These are phyloP conservation scores for Phaethon lepturus DNA, from an alignment of 2,113 vertebrate genomes.

Conservation along the genomic window DNA sequence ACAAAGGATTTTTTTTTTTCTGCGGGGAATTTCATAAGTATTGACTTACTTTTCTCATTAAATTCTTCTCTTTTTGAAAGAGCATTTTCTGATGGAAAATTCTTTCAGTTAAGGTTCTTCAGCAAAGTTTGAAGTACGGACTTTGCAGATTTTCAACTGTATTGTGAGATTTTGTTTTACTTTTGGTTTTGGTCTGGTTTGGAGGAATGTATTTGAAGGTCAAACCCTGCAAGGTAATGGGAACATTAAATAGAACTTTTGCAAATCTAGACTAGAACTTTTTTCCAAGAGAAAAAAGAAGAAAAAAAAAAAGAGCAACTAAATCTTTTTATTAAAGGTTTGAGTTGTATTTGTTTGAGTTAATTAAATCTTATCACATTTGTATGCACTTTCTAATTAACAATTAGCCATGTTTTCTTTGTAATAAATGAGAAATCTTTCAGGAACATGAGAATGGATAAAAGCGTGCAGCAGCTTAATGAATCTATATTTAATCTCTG, in stretches of 20 bases:
- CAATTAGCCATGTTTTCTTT: slow-evolving; percentile 66
- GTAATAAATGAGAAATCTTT: slow-evolving; percentile 67
- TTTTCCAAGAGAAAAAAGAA: neutral
- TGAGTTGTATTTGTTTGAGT: slow-evolving; percentile 58
- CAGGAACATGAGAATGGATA: slow-evolving; percentile 36
- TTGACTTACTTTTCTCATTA: neutral
- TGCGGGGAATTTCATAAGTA: neutral
- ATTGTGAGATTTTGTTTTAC: neutral
- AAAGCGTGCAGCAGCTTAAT: slow-evolving; percentile 32
- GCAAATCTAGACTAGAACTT: neutral
- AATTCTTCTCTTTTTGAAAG: neutral
- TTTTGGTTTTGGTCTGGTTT: neutral
- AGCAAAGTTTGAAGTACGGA: neutral
- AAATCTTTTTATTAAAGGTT: slow-evolving; percentile 46
- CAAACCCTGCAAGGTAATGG: neutral
- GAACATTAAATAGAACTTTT: neutral
- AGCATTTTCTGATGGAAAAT: neutral
- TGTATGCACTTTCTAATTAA: slow-evolving; percentile 62
- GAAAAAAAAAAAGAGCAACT: neutral
- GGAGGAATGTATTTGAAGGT: neutral
- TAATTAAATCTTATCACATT: slow-evolving; percentile 73
- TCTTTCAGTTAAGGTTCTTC: neutral
- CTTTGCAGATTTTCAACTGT: neutral
- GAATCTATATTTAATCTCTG: slow-evolving; percentile 54
- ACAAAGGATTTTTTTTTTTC: neutral